phyloP scores from a whole-genome alignment of 1,140 invertebrate genomes.

The Mesaphorura yosii region DNA sequence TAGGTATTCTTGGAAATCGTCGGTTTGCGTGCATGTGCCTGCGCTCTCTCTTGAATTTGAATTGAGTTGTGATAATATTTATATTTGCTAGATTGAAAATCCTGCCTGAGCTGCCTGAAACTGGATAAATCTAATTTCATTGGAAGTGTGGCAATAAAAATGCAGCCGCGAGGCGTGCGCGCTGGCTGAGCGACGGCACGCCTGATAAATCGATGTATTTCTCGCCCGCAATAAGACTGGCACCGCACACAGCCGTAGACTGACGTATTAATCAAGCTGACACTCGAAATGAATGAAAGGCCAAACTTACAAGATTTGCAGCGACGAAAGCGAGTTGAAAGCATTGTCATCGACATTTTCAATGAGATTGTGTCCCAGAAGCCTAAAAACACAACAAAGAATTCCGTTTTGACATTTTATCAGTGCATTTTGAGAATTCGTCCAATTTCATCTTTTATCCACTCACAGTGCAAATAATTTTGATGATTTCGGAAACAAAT shows the following conservation, averaged over 20 bases:
- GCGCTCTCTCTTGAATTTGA: too few relatives aligned
- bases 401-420: neutral
- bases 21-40: too few relatives aligned
- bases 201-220: neutral
- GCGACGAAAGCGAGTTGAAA: slow-evolving; percentile 50
- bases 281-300: neutral
- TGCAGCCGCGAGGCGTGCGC: neutral
- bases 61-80: too few relatives aligned
- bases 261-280: neutral
- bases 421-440: neutral
- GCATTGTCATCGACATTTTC: slow-evolving; percentile 49
- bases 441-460: slow-evolving; percentile 12
- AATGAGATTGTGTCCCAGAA: slow-evolving; percentile 55
- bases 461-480: slow-evolving; percentile 56
- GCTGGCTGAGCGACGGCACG: neutral
- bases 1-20: neutral
- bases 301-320: slow-evolving; percentile 57
- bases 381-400: slow-evolving; percentile 35
- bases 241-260: neutral
- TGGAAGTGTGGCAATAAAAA: neutral
- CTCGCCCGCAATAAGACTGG: neutral
- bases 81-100: too few relatives aligned
- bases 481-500: slow-evolving; percentile 14
- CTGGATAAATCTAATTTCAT: neutral
- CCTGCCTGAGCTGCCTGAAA: neutral